Conservation (phyloP, 2,888 invertebrate genomes). For the Cantharis nigra region DNA sequence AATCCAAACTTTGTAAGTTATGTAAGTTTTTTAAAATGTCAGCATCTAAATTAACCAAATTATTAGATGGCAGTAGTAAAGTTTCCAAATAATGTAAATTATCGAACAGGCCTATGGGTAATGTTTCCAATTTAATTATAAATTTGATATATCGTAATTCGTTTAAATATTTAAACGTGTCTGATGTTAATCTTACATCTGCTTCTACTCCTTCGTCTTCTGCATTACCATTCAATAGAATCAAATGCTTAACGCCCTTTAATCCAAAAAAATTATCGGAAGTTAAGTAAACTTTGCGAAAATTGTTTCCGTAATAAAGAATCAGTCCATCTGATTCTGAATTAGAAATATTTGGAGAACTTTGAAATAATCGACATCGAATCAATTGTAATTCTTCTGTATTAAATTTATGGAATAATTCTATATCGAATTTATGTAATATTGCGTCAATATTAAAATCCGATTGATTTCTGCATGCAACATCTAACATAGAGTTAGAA, state of each 20-base stretch:
- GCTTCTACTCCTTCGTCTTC: not conserved
- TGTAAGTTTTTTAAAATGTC: constrained; percentile 38
- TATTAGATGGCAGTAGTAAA: constrained; percentile 42
- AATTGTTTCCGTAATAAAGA: not conserved
- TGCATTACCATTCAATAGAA: not conserved
- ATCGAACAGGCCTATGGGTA: constrained; percentile 35
- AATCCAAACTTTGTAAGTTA: constrained; percentile 44
- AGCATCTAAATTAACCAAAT: constrained; percentile 36
- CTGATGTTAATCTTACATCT: not conserved
- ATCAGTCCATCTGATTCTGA: no score
- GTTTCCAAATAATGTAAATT: constrained; percentile 34
- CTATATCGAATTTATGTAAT: not conserved
- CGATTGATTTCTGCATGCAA: not conserved
- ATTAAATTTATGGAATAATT: not conserved
- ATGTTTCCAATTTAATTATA: constrained; percentile 36
- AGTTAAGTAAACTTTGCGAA: not conserved
- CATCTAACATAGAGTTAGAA: not conserved
- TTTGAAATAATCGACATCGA: not conserved
- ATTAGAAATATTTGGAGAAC: not conserved
- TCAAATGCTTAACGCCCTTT: not conserved
- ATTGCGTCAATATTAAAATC: not conserved
- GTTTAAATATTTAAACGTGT: constrained; percentile 22
- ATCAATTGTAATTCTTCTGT: not conserved
- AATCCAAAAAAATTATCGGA: not conserved
- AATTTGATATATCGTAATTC: constrained; percentile 38